Evolutionary conservation across 2,888 invertebrate genomes (phyloP).

Genomic region (Oxytorus armatus): DNA sequence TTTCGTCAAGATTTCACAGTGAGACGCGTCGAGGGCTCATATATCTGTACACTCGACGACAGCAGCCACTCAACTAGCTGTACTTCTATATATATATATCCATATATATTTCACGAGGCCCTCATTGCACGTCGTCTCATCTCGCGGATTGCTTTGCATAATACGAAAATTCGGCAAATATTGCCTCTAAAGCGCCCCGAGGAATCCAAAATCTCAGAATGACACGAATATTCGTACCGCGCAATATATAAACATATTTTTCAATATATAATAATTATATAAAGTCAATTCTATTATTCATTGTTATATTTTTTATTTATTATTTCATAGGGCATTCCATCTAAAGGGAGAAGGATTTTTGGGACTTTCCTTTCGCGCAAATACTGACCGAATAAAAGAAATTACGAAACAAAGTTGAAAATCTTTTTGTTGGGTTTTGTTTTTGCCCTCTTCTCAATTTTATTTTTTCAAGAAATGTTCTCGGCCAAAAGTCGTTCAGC

Average conservation of each 20-base stretch:
- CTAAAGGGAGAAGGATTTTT: too few species aligned
- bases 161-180: conserved; percentile 55
- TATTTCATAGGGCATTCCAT: too few species aligned
- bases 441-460: too few species aligned
- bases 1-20: conserved; percentile 48
- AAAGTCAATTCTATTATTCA: neutral
- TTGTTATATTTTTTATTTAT: too few species aligned
- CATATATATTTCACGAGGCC: conserved; percentile 19
- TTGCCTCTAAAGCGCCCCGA: conserved; percentile 16
- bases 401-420: too few species aligned
- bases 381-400: too few species aligned
- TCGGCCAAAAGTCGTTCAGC: too few species aligned
- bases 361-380: too few species aligned
- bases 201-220: neutral
- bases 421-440: too few species aligned
- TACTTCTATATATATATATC: too few species aligned
- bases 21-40: conserved; percentile 48
- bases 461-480: too few species aligned
- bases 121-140: conserved; percentile 39
- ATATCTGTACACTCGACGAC: conserved; percentile 20
- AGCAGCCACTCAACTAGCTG: conserved; percentile 31
- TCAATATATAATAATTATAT: neutral
- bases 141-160: conserved; percentile 34
- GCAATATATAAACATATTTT: neutral
- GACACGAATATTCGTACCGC: conserved; percentile 3